Evolutionary conservation across 2,888 invertebrate species (phyloP).

Genomic region (Synergus laeviventris): DNA sequence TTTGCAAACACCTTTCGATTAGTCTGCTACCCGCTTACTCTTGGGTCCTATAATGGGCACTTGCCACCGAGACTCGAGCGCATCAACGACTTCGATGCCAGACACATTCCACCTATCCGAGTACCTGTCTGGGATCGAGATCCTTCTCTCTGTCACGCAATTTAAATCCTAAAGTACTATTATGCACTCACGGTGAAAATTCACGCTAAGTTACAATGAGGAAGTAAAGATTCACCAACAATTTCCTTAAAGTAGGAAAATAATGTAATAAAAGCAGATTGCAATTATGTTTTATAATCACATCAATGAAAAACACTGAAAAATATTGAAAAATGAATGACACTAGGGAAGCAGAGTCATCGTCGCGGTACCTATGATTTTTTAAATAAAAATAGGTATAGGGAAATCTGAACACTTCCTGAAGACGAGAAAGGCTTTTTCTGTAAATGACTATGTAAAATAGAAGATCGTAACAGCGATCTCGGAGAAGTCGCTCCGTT

Average conservation of each 20-base stretch:
- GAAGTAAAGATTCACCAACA: background rate
- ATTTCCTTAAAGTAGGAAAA: background rate
- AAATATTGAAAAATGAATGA: too few species aligned
- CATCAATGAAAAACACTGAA: too few species aligned
- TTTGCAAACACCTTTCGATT: background rate
- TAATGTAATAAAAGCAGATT: background rate
- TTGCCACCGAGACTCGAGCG: slow-evolving; percentile 41
- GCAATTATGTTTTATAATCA: too few species aligned
- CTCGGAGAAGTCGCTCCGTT: background rate
- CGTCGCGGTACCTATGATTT: too few species aligned
- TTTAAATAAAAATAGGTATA: background rate
- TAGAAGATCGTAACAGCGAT: slow-evolving; percentile 29
- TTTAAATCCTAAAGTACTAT: slow-evolving; percentile 2
- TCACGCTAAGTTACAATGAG: background rate
- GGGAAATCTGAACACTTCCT: slow-evolving; percentile 5
- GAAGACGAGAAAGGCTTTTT: slow-evolving; percentile 33
- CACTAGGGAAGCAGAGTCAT: too few species aligned
- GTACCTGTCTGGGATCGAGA: background rate
- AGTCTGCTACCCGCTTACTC: slow-evolving; percentile 40
- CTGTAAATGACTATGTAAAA: slow-evolving; percentile 39
- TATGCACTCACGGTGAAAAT: slow-evolving; percentile 4
- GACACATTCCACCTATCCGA: slow-evolving; percentile 5
- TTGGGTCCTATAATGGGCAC: slow-evolving; percentile 40
- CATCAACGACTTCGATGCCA: slow-evolving; percentile 40
- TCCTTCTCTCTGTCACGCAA: background rate